Evolutionary conservation across 2,797 vertebrate species (phyloP), one percentile per base, ranked within the genome.

Genomic region (Glyptemys insculpta): DNA sequence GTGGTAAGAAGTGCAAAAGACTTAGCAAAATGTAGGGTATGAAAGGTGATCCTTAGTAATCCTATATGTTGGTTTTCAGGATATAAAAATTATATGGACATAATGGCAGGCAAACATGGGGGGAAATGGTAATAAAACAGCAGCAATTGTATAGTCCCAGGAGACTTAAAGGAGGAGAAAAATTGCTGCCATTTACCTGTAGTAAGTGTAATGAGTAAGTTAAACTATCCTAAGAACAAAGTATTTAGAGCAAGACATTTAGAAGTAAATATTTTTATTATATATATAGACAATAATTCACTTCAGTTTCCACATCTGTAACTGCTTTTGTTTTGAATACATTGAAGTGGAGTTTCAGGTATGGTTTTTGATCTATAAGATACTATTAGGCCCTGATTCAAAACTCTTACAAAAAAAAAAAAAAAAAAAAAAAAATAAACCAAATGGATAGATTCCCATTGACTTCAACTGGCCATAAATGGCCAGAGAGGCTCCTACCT

Each of bases 361-460:
- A 79, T 5, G 49, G 31, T 14, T 59, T 86, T 74, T 90, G 57
- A 59, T 78, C 81, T 92, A 56, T 92, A 53, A 72, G 78, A 89
- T n/a, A n/a, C 0, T 14, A 54, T 5, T 21, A 83, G 44, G 79
- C 50, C 86, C 62, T 59, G 37, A 29, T 90, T 49, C 31, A 59
- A 84, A 79, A 91, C 2, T 6, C 34, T n/a, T 65, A 2, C 6
- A 44, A 15, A 50, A 5, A 62, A n/a, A 14, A 29, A 57, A 57
- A 2, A 19, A 59, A 57, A 57, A n/a, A n/a, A 29, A 57, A 57
- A 2, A 19, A 59, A 57, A 57, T 9, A 56, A 34, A 62, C 27
- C 29, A 14, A 62, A 65, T 19, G 62, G 34, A 65, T n/a, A n/a
- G 16, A 19, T 18, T 65, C 62, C 34, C 62, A n/a, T 65, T n/a